These are phyloP conservation scores for Drosophila tristis DNA, from an alignment of 1,140 invertebrate species.

Conservation along the genomic window DNA sequence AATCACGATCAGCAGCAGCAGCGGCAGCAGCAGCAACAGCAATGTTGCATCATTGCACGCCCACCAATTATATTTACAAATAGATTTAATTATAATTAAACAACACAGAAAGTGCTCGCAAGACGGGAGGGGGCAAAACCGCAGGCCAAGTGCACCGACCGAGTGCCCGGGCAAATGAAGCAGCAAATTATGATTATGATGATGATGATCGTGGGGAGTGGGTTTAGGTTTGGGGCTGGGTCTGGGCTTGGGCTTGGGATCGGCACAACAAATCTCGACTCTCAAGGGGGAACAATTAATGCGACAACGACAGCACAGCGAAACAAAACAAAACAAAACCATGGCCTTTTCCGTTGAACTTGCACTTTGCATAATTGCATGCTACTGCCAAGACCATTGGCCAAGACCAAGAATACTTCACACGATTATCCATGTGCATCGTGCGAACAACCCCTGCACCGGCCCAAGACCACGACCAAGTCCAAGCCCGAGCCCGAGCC, in stretches of 20 bases:
- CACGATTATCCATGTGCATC: slow-evolving; percentile 72
- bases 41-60: slow-evolving; percentile 65
- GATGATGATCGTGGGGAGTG: slow-evolving; percentile 19
- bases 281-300: slow-evolving; percentile 25
- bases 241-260: too few species aligned
- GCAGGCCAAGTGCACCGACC: slow-evolving; percentile 28
- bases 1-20: slow-evolving; percentile 56
- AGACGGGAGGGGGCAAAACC: slow-evolving; percentile 36
- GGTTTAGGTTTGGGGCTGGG: background rate
- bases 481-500: too few species aligned
- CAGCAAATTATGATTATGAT: slow-evolving; percentile 53
- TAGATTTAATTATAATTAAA: slow-evolving; percentile 77
- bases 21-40: slow-evolving; percentile 20
- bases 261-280: slow-evolving; percentile 13
- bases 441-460: slow-evolving; percentile 54
- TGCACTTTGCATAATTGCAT: slow-evolving; percentile 80
- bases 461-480: slow-evolving; percentile 16
- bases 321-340: slow-evolving; percentile 41
- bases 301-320: slow-evolving; percentile 2
- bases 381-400: slow-evolving; percentile 28
- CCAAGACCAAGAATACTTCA: slow-evolving; percentile 58
- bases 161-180: slow-evolving; percentile 57
- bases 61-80: slow-evolving; percentile 79
- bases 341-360: slow-evolving; percentile 70
- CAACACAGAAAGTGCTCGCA: slow-evolving; percentile 42